Conservation (phyloP, 1,140 invertebrate genomes). For the Pachypeltis micranthus region DNA sequence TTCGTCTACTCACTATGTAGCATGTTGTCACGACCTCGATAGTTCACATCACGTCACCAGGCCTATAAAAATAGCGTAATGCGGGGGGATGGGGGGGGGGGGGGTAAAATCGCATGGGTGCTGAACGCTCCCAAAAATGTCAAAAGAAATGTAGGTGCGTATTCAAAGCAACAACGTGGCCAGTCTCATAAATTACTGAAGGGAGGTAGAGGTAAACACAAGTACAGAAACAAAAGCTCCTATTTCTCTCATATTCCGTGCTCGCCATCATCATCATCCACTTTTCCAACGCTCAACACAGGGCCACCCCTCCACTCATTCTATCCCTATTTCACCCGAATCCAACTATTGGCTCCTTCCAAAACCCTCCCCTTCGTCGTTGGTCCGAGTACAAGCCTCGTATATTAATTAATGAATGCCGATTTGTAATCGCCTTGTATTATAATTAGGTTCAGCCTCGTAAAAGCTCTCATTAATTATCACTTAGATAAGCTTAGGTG, state of each 20-base stretch:
- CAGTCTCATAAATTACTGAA: background rate
- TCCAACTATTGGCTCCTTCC: background rate
- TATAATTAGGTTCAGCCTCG: conserved; percentile 13
- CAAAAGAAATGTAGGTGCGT: too few relatives aligned
- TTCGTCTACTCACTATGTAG: too few relatives aligned
- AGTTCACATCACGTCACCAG: too few relatives aligned
- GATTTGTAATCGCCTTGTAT: conserved; percentile 17
- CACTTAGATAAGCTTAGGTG: conserved; percentile 13
- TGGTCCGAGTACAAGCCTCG: too few relatives aligned
- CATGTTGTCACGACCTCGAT: too few relatives aligned
- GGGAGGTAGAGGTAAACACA: background rate
- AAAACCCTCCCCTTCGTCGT: background rate
- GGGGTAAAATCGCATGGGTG: too few relatives aligned
- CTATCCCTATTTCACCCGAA: background rate
- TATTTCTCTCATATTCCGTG: too few relatives aligned
- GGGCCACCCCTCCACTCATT: background rate
- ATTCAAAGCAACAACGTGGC: conserved; percentile 1
- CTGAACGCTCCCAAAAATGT: too few relatives aligned
- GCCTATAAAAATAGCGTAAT: too few relatives aligned
- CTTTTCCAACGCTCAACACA: too few relatives aligned
- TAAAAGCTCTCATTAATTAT: conserved; percentile 17
- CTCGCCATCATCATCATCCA: too few relatives aligned
- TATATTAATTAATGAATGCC: conserved; percentile 16
- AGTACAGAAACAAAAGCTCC: conserved; percentile 3
- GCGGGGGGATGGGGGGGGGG: too few relatives aligned